Evolutionary conservation across 2,113 vertebrate species (phyloP).

Genomic region (Hypocryptadius cinnamomeus): DNA sequence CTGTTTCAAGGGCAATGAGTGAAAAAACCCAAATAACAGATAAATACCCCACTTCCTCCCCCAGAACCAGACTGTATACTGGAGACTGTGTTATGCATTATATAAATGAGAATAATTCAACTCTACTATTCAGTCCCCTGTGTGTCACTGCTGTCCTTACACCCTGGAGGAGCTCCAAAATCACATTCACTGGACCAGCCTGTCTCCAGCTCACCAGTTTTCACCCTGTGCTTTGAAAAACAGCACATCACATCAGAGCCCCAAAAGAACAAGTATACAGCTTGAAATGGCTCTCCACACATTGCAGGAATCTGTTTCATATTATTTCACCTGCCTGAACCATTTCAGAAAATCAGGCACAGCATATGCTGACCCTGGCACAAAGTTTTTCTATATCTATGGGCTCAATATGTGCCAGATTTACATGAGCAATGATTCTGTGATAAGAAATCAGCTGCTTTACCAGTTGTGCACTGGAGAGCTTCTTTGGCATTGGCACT

Average conservation of each 20-base stretch:
- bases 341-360: not conserved
- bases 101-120: not conserved
- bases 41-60: not conserved
- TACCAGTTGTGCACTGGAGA: slow-evolving; percentile 74
- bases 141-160: not conserved
- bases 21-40: not conserved
- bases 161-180: not conserved
- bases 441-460: slow-evolving; percentile 21
- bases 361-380: not conserved
- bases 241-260: not conserved
- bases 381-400: not conserved
- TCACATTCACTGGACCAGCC: not conserved
- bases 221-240: not conserved
- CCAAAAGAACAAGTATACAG: not conserved
- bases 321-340: not conserved
- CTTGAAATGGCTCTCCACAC: not conserved
- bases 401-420: not conserved
- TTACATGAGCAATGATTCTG: not conserved
- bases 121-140: not conserved
- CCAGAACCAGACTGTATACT: not conserved
- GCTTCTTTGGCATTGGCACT: slow-evolving; percentile 88
- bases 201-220: not conserved
- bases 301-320: not conserved
- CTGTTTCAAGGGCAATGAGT: not conserved
- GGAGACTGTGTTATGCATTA: not conserved